phyloP scores from a whole-genome alignment of 2,113 vertebrate genomes.

The Agelaius phoeniceus region DNA sequence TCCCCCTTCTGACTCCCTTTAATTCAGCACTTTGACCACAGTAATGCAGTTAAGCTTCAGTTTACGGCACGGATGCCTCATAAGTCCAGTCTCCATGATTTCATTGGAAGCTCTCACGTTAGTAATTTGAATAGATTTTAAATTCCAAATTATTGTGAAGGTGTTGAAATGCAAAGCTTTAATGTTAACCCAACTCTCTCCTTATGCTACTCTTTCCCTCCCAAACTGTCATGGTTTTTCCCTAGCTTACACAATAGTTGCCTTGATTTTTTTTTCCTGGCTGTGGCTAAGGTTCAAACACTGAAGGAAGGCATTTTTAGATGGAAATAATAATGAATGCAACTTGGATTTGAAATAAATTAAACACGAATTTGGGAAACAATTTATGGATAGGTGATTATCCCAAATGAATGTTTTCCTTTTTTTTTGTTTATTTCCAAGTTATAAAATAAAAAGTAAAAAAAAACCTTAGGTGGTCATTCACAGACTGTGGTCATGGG shows the following conservation, averaged over 20 bases:
- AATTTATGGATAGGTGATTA: not conserved
- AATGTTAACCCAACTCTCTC: not conserved
- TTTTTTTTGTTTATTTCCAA: not conserved
- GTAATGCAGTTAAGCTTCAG: slow-evolving; percentile 26
- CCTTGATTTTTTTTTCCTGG: not conserved
- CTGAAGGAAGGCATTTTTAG: not conserved
- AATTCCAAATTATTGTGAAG: slow-evolving; percentile 11
- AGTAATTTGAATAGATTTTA: slow-evolving; percentile 42
- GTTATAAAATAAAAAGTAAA: not conserved
- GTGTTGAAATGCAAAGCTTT: not conserved
- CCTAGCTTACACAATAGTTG: not conserved
- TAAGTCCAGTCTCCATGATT: slow-evolving; percentile 1
- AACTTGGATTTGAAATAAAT: not conserved
- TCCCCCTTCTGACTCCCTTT: slow-evolving; percentile 8
- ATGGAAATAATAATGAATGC: not conserved
- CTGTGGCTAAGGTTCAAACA: not conserved
- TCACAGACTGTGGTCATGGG: not conserved
- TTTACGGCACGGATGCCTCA: not conserved
- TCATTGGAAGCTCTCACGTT: not conserved
- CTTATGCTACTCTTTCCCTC: not conserved
- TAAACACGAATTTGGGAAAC: not conserved
- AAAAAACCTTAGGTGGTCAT: not conserved
- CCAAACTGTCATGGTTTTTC: not conserved
- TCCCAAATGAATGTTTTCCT: not conserved
- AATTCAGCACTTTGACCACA: not conserved